Evolutionary conservation across 2,888 invertebrate species (phyloP), one percentile per base, ranked within the genome.

Genomic region (Drosophila acutilabella): DNA sequence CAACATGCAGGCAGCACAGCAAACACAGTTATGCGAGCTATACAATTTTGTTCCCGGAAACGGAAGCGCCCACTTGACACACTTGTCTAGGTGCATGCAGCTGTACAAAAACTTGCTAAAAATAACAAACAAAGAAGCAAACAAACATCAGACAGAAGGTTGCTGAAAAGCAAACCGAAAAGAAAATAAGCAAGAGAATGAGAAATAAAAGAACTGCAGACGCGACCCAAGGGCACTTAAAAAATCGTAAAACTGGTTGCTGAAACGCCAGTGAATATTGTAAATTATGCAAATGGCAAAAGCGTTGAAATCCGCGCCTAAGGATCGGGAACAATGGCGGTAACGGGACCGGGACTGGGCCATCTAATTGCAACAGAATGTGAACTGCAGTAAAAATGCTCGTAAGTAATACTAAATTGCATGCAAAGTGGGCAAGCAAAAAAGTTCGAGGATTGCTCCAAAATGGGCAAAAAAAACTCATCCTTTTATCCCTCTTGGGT

Each of bases 221-320:
- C 59, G 26, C 65, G 47, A 59, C 56, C 59, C 65, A 66, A 47
- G 58, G 74, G 73, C 74, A 80, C 89, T 86, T 74, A 70, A 86
- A 83, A 77, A 72, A 69, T 77, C 69, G 77, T 82, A 88, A 88
- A 85, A 67, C 52, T 67, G 51, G 30, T 36, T 16, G 40, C 30
- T 26, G 52, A 57, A 78, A 75, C 45, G 62, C 52, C 41, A 66
- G 59, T 65, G 62, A 54, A 56, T 64, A 56, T 57, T 86, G 71
- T 82, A 66, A 86, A 82, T 83, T 83, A 88, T 88, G 89, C 71
- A 88, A 83, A 83, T 83, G 60, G 81, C 56, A 56, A 40, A 60
- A 53, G 81, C 81, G 72, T 60, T 68, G 76, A 82, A 79, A 82
- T 85, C 76, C 74, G 70, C 78, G 87, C 81, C 88, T 87, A 74